phyloP scores from a whole-genome alignment of 2,113 vertebrate genomes.

The Agapornis roseicollis region DNA sequence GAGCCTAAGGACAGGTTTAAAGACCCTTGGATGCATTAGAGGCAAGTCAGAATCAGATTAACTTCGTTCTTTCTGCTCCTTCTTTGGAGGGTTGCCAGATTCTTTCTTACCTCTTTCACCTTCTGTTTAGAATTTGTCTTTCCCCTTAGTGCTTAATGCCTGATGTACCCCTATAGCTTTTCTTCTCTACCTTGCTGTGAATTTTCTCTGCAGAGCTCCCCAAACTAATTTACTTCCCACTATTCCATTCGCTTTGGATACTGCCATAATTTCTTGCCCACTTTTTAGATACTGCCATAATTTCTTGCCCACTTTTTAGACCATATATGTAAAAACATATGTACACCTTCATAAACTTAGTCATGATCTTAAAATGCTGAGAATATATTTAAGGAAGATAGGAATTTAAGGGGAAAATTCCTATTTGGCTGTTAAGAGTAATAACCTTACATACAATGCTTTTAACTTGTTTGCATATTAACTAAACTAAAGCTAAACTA shows the following conservation, averaged over 20 bases:
- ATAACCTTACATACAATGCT: not conserved
- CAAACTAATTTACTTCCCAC: not conserved
- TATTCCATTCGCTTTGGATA: not conserved
- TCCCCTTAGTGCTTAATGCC: not conserved
- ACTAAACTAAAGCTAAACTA: not conserved
- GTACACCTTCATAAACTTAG: not conserved
- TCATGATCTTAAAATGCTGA: not conserved
- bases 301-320: not conserved
- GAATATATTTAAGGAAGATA: not conserved
- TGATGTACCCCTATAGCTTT: not conserved
- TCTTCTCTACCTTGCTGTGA: not conserved
- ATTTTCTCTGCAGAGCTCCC: not conserved
- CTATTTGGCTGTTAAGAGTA: not conserved
- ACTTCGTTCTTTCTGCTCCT: not conserved
- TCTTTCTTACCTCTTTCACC: not conserved
- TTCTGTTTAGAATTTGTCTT: not conserved
- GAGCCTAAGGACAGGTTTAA: not conserved
- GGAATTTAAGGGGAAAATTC: not conserved
- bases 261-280: not conserved
- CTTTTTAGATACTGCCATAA: not conserved
- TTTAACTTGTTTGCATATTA: not conserved
- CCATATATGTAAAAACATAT: not conserved
- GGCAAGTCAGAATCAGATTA: not conserved
- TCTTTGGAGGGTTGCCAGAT: not conserved
- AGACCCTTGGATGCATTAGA: not conserved